These are phyloP conservation scores for Brevimyrus niger DNA, from an alignment of 2,113 vertebrate genomes.

Conservation along the genomic window DNA sequence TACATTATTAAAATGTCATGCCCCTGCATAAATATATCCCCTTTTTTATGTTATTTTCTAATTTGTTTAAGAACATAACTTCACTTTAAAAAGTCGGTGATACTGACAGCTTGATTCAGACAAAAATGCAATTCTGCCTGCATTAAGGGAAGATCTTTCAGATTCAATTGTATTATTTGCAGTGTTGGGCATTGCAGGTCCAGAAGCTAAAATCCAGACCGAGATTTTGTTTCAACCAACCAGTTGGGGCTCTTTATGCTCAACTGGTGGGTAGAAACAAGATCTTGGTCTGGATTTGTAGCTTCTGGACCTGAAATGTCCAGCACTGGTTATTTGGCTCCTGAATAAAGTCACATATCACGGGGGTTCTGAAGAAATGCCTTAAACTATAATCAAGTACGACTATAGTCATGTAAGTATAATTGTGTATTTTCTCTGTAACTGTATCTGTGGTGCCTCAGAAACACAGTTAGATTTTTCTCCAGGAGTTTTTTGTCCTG, in stretches of 20 bases:
- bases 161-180: background rate
- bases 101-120: background rate
- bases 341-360: background rate
- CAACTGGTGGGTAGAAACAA: too few relatives aligned
- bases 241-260: too few relatives aligned
- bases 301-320: too few relatives aligned
- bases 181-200: too few relatives aligned
- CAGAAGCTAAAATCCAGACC: too few relatives aligned
- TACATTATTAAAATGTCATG: background rate
- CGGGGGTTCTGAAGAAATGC: background rate
- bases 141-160: background rate
- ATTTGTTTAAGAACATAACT: background rate
- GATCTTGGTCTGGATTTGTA: too few relatives aligned
- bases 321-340: background rate
- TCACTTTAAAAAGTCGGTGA: background rate
- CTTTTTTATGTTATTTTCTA: background rate
- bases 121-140: background rate
- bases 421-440: background rate
- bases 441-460: background rate
- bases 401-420: background rate
- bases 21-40: background rate
- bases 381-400: background rate
- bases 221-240: too few relatives aligned
- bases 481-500: background rate
- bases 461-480: background rate